phyloP scores from a whole-genome alignment of 2,113 vertebrate genomes.

The Siniperca knerii region DNA sequence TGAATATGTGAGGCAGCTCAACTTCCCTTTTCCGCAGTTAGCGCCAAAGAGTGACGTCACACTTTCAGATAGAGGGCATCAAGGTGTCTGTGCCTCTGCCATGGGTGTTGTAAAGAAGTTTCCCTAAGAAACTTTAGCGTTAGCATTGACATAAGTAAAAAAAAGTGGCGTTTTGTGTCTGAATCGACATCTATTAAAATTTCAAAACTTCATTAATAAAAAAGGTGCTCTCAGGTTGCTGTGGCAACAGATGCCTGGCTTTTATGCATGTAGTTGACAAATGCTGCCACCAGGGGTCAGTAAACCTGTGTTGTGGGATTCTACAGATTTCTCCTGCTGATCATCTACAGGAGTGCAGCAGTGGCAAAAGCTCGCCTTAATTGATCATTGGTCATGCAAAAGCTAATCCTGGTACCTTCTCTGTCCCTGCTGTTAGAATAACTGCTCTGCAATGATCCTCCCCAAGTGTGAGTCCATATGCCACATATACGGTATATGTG shows the following conservation, averaged over 20 bases:
- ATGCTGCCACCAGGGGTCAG: conserved; percentile 71
- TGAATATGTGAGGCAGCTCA: conserved; percentile 67
- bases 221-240: conserved; percentile 35
- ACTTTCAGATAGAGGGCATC: conserved; percentile 22
- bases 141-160: neutral
- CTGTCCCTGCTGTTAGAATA: neutral
- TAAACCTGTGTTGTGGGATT: neutral
- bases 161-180: neutral
- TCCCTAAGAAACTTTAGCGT: neutral
- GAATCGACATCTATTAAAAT: neutral
- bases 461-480: neutral
- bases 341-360: conserved; percentile 25
- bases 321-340: conserved; percentile 15
- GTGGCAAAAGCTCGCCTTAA: conserved; percentile 17
- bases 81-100: neutral
- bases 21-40: conserved; percentile 74
- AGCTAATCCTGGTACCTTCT: conserved; percentile 7
- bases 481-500: neutral
- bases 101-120: neutral
- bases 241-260: conserved; percentile 52
- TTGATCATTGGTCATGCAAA: conserved; percentile 35
- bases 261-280: conserved; percentile 10
- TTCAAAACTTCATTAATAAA: neutral
- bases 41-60: conserved; percentile 70
- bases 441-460: neutral